phyloP scores from a whole-genome alignment of 2,113 vertebrate genomes.

The Thamnaconus septentrionalis region DNA sequence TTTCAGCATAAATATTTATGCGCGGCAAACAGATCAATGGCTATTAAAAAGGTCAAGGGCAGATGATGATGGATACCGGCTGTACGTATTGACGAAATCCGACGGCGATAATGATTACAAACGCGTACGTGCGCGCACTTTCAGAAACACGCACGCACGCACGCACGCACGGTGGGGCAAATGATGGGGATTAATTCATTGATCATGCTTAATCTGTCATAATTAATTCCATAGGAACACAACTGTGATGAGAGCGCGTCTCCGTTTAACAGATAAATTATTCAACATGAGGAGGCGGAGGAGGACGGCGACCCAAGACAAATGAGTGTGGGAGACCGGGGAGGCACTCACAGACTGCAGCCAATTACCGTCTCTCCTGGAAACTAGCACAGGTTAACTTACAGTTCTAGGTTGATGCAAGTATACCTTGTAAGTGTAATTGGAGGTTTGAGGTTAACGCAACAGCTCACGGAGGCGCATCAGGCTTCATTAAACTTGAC shows the following conservation, averaged over 20 bases:
- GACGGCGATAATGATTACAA: constrained; percentile 60
- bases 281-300: constrained; percentile 61
- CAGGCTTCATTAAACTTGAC: constrained; percentile 18
- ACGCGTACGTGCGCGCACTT: constrained; percentile 18
- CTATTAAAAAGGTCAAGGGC: constrained; percentile 74
- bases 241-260: constrained; percentile 63
- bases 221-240: constrained; percentile 72
- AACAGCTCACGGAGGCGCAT: constrained; percentile 24
- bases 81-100: constrained; percentile 64
- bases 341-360: constrained; percentile 55
- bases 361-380: constrained; percentile 67
- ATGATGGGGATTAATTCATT: constrained; percentile 65
- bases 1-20: constrained; percentile 69
- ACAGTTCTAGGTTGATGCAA: constrained; percentile 24
- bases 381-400: constrained; percentile 58
- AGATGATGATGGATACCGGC: constrained; percentile 67
- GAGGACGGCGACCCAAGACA: constrained; percentile 44
- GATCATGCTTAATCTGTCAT: constrained; percentile 72
- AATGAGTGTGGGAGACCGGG: constrained; percentile 58
- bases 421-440: constrained; percentile 37
- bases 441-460: constrained; percentile 32
- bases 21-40: constrained; percentile 70
- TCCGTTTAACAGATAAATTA: constrained; percentile 70
- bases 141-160: constrained; percentile 14
- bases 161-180: constrained; percentile 25